A percentile compares a stretch with the other conserved stretches of the same genome.
Conservation (phyloP, 2,888 invertebrate genomes). For the Lithophane leautieri region DNA sequence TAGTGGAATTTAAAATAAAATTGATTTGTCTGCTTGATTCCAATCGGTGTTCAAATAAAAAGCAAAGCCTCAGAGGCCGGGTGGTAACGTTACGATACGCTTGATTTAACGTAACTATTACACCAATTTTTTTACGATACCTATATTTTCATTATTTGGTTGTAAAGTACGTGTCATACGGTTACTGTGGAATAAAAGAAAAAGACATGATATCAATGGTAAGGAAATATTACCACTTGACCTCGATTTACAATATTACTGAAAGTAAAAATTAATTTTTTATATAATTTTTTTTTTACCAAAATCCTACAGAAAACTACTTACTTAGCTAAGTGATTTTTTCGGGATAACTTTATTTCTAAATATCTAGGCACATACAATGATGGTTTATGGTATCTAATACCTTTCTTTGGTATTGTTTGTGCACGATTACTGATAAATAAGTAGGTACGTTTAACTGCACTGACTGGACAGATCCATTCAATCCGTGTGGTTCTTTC, state of each 20-base stretch:
- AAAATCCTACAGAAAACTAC: too few species aligned
- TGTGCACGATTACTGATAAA: too few species aligned
- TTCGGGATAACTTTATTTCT: neutral
- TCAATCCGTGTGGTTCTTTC: too few species aligned
- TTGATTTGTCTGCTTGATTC: neutral
- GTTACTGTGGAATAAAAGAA: neutral
- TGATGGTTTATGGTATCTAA: too few species aligned
- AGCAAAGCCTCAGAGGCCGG: neutral
- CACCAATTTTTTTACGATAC: conserved; percentile 24
- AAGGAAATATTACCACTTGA: conserved; percentile 4
- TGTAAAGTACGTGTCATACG: conserved; percentile 3
- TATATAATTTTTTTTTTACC: too few species aligned
- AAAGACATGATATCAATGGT: neutral
- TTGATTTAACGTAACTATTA: conserved; percentile 29
- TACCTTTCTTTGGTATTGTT: too few species aligned
- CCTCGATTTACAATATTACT: neutral
- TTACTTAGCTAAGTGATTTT: neutral
- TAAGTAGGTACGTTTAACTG: too few species aligned
- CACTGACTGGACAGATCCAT: too few species aligned
- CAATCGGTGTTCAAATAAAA: conserved; percentile 9
- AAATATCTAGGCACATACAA: neutral
- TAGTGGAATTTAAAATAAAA: neutral
- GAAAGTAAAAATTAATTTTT: too few species aligned
- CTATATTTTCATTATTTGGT: conserved; percentile 17
- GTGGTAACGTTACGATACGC: conserved; percentile 15